phyloP scores from a whole-genome alignment of 37 sponge, comb jelly and placozoan species.

The Halichondria panicea region DNA sequence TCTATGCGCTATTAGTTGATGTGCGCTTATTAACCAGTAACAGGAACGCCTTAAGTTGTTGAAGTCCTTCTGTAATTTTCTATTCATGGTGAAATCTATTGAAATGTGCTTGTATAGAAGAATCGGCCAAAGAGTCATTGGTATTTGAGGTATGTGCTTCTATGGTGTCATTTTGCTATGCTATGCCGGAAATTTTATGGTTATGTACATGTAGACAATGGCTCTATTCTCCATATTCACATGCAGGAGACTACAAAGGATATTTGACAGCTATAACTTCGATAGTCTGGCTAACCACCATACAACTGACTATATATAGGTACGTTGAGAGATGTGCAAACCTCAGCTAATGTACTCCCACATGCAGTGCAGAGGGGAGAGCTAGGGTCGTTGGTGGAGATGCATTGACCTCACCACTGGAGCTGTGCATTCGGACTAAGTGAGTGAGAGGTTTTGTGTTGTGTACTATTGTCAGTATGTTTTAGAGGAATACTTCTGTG shows the following conservation, averaged over 20 bases:
- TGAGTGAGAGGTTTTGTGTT: not conserved
- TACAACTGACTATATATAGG: conserved; percentile 64
- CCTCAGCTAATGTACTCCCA: not conserved
- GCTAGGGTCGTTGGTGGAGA: not conserved
- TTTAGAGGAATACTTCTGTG: conserved; percentile 74
- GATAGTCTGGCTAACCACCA: conserved; percentile 76
- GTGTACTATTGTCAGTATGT: too few species aligned
- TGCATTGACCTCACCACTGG: conserved; percentile 73
- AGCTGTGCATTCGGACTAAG: conserved; percentile 83
- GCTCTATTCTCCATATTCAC: not conserved
- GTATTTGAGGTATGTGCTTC: not conserved
- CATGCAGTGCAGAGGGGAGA: not conserved
- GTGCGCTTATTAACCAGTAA: too few species aligned
- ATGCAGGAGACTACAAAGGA: conserved; percentile 22
- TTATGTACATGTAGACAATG: not conserved
- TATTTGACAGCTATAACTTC: conserved; percentile 65
- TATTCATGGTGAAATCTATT: too few species aligned
- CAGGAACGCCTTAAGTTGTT: too few species aligned
- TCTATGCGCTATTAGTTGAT: too few species aligned
- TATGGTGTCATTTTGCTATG: not conserved
- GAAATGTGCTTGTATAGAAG: too few species aligned
- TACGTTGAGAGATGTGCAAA: not conserved
- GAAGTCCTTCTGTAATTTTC: too few species aligned
- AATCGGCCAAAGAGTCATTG: conserved; percentile 1
- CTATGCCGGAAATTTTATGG: not conserved